These are phyloP conservation scores for Octomys mimax DNA, from an alignment of 2,797 vertebrate genomes.

Conservation along the genomic window DNA sequence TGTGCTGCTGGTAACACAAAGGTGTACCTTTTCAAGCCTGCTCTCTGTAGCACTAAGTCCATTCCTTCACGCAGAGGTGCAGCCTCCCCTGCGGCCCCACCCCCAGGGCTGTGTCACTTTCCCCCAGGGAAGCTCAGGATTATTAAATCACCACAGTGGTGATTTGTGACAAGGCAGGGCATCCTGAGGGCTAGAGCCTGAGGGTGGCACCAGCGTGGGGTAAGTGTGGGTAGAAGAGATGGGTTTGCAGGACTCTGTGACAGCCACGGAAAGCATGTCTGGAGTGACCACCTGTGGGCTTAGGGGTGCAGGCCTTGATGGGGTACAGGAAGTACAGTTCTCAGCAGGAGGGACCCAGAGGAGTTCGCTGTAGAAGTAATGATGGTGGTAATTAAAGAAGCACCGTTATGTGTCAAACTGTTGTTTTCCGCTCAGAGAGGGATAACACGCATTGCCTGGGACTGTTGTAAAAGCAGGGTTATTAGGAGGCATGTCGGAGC, in stretches of 20 bases:
- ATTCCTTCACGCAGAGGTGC: not conserved
- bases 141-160: not conserved
- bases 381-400: slow-evolving; percentile 8
- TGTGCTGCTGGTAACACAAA: not conserved
- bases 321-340: not conserved
- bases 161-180: not conserved
- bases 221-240: not conserved
- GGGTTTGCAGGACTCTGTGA: not conserved
- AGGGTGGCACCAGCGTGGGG: not conserved
- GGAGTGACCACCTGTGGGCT: not conserved
- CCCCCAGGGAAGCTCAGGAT: not conserved
- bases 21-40: not conserved
- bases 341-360: not conserved
- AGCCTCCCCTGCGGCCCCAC: not conserved
- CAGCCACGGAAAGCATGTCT: not conserved
- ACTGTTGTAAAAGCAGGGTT: not conserved
- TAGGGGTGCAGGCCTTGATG: not conserved
- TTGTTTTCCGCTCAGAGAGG: slow-evolving; percentile 45
- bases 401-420: not conserved
- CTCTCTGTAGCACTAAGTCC: not conserved
- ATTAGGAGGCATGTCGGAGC: not conserved
- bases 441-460: not conserved
- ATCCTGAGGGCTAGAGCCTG: not conserved
- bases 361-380: not conserved
- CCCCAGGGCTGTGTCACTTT: not conserved